Evolutionary conservation across 1,140 invertebrate species (phyloP).

Genomic region (Bombus ignitus): DNA sequence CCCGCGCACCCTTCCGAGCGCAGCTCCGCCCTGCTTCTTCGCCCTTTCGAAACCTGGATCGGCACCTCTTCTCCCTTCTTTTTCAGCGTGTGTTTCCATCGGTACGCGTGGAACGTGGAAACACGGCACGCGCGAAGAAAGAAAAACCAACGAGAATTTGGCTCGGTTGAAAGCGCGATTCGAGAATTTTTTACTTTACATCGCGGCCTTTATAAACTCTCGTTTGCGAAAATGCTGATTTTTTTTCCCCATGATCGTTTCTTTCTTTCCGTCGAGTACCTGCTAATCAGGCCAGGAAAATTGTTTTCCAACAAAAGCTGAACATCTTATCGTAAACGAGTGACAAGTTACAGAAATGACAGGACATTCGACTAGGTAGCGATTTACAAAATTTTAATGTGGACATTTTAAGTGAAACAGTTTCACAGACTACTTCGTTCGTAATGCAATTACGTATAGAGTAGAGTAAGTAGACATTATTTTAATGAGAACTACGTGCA

Average conservation of each 20-base stretch:
- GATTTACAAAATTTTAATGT: background rate
- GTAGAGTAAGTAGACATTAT: conserved; percentile 64
- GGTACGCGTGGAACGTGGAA: conserved; percentile 17
- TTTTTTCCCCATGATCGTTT: background rate
- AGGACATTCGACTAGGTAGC: too few relatives aligned
- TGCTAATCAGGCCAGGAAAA: background rate
- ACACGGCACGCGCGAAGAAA: conserved; percentile 6
- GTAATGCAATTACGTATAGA: conserved; percentile 39
- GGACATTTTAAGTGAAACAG: conserved; percentile 45
- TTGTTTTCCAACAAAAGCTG: background rate
- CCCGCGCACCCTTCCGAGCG: conserved; percentile 78
- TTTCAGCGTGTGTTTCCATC: conserved; percentile 34
- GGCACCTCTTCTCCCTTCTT: conserved; percentile 50
- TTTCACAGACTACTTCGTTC: conserved; percentile 21
- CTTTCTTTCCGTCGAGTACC: background rate
- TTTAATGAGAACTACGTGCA: conserved; percentile 71
- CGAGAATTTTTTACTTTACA: background rate
- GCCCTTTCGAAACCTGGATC: conserved; percentile 60
- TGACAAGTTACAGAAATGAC: background rate
- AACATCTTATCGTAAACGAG: background rate
- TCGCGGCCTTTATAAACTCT: background rate
- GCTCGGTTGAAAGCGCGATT: background rate
- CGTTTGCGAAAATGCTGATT: background rate
- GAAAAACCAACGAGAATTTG: background rate
- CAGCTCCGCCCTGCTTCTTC: conserved; percentile 79